A percentile compares a stretch with the other conserved stretches of the same genome.
phyloP scores from a whole-genome alignment of 30 jellyfish, hydroid and myxozoan species.

The Rhopilema esculentum region DNA sequence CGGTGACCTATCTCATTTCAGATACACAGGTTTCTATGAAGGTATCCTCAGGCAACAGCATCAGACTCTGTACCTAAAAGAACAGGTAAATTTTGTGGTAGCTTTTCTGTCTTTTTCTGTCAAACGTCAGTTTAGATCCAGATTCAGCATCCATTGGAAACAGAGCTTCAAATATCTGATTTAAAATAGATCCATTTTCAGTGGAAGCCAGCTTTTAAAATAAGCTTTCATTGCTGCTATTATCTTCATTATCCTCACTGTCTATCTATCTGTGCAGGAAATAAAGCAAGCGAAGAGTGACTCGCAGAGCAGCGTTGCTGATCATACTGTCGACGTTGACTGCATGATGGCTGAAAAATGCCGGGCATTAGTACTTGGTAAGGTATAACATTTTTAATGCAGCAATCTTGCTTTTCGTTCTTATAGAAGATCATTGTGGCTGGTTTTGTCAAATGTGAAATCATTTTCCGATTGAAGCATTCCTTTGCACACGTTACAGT shows the following conservation, averaged over 20 bases:
- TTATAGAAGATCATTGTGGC: neutral
- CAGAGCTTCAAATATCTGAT: neutral
- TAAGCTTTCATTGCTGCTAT: neutral
- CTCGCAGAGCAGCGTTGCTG: neutral
- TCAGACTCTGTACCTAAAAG: slow-evolving; percentile 71
- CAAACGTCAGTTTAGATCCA: neutral
- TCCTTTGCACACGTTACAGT: no score
- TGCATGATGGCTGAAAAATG: slow-evolving; percentile 84
- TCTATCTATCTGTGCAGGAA: slow-evolving; percentile 25
- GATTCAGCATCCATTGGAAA: neutral
- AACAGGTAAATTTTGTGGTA: slow-evolving; percentile 48
- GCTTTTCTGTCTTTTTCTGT: neutral
- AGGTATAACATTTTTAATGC: neutral
- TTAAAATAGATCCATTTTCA: neutral
- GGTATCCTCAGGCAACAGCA: slow-evolving; percentile 73
- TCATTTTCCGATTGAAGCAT: no score
- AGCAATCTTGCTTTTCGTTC: neutral
- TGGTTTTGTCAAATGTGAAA: no score
- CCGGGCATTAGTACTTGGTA: slow-evolving; percentile 66
- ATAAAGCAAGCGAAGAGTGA: slow-evolving; percentile 61
- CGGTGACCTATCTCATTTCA: slow-evolving; percentile 2
- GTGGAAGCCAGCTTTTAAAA: neutral
- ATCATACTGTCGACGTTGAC: slow-evolving; percentile 74
- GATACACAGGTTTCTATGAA: slow-evolving; percentile 84
- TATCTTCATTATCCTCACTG: neutral